Conservation (phyloP, 1,140 invertebrate species). For the Drosophila cardini region DNA sequence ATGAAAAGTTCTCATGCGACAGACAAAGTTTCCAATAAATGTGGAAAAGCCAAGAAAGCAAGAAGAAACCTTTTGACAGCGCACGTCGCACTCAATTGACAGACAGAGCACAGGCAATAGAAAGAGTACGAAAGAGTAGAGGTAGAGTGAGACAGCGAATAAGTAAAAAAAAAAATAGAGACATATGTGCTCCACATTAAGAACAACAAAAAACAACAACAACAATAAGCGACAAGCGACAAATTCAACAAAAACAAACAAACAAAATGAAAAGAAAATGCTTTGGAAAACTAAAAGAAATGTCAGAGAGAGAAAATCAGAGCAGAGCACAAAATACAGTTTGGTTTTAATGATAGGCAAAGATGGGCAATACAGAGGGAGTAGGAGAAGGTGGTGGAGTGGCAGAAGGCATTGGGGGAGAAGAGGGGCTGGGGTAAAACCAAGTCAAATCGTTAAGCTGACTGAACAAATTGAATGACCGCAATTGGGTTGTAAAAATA, state of each 20-base stretch:
- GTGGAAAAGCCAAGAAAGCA: conserved; percentile 26
- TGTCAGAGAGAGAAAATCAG: conserved; percentile 60
- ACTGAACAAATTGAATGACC: conserved; percentile 47
- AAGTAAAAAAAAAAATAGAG: not conserved
- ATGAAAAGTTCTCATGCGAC: conserved; percentile 71
- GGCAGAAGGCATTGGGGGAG: not conserved
- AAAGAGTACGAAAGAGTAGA: not conserved
- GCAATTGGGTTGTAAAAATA: conserved; percentile 46
- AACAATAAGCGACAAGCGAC: conserved; percentile 22
- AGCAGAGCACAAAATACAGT: conserved; percentile 38
- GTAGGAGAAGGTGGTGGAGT: not conserved
- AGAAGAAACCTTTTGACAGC: conserved; percentile 58
- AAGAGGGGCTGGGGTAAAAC: not conserved
- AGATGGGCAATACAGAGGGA: not conserved
- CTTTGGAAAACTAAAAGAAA: conserved; percentile 19
- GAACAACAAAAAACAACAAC: conserved; percentile 17
- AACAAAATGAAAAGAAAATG: not conserved
- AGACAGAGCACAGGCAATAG: not conserved
- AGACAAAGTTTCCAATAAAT: conserved; percentile 37
- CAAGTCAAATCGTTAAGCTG: conserved; percentile 35
- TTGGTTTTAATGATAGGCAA: conserved; percentile 15
- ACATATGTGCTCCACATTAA: conserved; percentile 52
- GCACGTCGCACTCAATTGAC: conserved; percentile 49
- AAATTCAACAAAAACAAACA: conserved; percentile 41
- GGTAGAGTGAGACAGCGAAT: not conserved